Evolutionary conservation across 2,113 vertebrate genomes (phyloP), one percentile per base, ranked within the genome.

Genomic region (Paralichthys olivaceus): DNA sequence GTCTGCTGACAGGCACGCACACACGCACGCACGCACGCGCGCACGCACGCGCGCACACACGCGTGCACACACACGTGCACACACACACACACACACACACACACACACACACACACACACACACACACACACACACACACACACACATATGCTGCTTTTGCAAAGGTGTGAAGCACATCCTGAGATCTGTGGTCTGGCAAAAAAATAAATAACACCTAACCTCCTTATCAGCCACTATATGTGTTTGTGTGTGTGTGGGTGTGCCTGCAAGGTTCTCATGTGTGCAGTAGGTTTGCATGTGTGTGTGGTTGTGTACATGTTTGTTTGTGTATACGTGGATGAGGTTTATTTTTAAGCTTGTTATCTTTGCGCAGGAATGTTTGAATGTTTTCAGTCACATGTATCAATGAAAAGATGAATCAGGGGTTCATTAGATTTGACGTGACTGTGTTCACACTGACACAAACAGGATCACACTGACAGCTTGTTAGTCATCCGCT

Each of bases 151-250:
- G 63, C 51, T 49, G 79, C 47, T 65, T 71, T 14, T 85, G 80
- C 80, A 77, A 71, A 87, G 86, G 82, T 88, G 69, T 64, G 55
- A 87, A 75, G 32, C 47, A 64, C 84, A 75, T 59, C 69, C 66
- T 19, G 11, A 55, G 37, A 57, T 51, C 32, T 69, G 54, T 25
- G n/a, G 62, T 73, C 32, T 49, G 26, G 47, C 20, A 72, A 19
- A 49, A 59, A 69, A 65, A 40, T 62, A 56, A 85, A 55, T 54
- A 58, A 47, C 68, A 51, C 68, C 47, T 68, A 25, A 54, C 65
- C 65, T 67, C 40, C 43, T 69, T 43, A 54, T 61, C 29, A 9
- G 47, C 34, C 40, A 43, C 11, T 43, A 15, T 32, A 34, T 34
- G 32, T 9, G 7, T 34, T 7, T 9, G 32, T 34, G 32, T 34